Percentiles rank a stretch among this genome's conserved stretches.
These are phyloP conservation scores for Geotrypetes seraphini DNA, from an alignment of 2,797 vertebrate genomes.

Conservation along the genomic window DNA sequence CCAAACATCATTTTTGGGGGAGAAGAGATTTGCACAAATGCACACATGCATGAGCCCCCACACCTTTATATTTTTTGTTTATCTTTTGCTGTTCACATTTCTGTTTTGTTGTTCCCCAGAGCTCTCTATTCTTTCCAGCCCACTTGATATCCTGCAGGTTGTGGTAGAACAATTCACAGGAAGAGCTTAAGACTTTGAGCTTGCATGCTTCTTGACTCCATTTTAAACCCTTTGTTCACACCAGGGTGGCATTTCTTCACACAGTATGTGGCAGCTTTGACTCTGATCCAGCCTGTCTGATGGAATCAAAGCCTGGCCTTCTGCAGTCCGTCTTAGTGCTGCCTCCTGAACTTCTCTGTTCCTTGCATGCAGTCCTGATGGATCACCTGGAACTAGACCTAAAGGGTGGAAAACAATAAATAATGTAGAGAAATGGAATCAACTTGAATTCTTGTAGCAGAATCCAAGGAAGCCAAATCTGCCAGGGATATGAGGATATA, in stretches of 20 bases:
- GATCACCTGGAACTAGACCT: constrained; percentile 30
- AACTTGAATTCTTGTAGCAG: too few species aligned
- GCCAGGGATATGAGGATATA: background rate
- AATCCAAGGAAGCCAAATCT: constrained; percentile 1
- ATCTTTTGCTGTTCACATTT: too few species aligned
- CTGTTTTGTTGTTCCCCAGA: too few species aligned
- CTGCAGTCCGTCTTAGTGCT: constrained; percentile 23
- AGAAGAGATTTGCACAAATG: too few species aligned
- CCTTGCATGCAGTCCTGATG: constrained; percentile 20
- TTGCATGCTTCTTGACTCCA: constrained; percentile 66
- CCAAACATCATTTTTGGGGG: too few species aligned
- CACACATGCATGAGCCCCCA: too few species aligned
- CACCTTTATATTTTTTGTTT: too few species aligned
- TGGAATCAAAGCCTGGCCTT: constrained; percentile 59
- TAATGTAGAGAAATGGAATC: background rate
- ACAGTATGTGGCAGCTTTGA: constrained; percentile 66
- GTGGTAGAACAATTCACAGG: constrained; percentile 62
- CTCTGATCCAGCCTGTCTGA: constrained; percentile 64
- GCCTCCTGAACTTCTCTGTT: constrained; percentile 24
- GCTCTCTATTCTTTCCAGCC: constrained; percentile 47
- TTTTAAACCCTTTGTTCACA: constrained; percentile 78
- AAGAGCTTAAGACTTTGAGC: constrained; percentile 69
- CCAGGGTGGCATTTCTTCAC: constrained; percentile 70
- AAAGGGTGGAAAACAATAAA: constrained; percentile 4
- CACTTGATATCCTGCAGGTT: constrained; percentile 64